A percentile compares a stretch with the other conserved stretches of the same genome.
Conservation (phyloP, 1,140 invertebrate species). For the Drosophila tsacasi region DNA sequence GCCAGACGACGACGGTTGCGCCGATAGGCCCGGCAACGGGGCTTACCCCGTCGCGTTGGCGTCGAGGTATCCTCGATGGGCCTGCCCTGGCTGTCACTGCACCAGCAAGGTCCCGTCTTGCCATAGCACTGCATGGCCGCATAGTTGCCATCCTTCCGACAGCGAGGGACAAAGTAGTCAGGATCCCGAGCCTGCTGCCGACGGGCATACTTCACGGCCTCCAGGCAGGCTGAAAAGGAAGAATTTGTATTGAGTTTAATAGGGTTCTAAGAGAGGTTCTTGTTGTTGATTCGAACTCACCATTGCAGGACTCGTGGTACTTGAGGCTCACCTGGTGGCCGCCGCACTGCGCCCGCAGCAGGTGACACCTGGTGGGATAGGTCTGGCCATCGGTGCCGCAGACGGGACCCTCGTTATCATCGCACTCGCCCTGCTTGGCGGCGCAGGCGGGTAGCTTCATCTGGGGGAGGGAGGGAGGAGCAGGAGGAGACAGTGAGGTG, state of each 20-base stretch:
- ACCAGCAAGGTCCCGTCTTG: slow-evolving; percentile 89
- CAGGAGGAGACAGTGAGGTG: slow-evolving; percentile 43
- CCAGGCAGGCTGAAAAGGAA: slow-evolving; percentile 65
- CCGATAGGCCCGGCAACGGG: slow-evolving; percentile 87
- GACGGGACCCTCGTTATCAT: slow-evolving; percentile 86
- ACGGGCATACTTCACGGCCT: slow-evolving; percentile 72
- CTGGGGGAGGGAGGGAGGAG: slow-evolving; percentile 12
- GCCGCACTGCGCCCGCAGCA: slow-evolving; percentile 91
- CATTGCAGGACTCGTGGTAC: slow-evolving; percentile 90
- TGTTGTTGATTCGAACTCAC: slow-evolving; percentile 80
- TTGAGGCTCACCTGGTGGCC: slow-evolving; percentile 89
- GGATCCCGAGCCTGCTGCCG: slow-evolving; percentile 80
- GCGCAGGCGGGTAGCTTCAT: slow-evolving; percentile 81
- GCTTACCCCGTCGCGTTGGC: slow-evolving; percentile 87
- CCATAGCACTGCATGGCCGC: slow-evolving; percentile 93
- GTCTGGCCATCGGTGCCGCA: slow-evolving; percentile 93
- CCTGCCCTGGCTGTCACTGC: slow-evolving; percentile 92
- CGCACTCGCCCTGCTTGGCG: slow-evolving; percentile 81
- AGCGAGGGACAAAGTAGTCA: slow-evolving; percentile 88
- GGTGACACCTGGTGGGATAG: slow-evolving; percentile 91
- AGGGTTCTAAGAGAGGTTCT: neutral
- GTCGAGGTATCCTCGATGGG: slow-evolving; percentile 91
- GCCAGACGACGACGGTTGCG: slow-evolving; percentile 84
- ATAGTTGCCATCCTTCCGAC: slow-evolving; percentile 92
- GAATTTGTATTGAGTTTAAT: neutral